Percentiles rank a stretch among this genome's conserved stretches.
phyloP scores from a whole-genome alignment of 2,797 vertebrate species.

The Malurus leucopterus region DNA sequence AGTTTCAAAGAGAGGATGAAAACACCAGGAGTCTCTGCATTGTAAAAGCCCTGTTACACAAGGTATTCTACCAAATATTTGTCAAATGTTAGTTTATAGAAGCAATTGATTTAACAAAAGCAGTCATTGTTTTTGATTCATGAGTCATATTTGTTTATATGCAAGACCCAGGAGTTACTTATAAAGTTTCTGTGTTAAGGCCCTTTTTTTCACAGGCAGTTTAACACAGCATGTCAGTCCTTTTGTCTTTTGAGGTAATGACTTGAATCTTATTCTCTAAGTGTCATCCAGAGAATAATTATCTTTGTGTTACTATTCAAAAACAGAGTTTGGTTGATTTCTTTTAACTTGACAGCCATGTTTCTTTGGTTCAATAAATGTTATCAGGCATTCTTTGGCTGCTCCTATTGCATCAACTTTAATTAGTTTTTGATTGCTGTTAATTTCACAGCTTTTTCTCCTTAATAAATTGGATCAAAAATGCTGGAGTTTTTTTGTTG shows the following conservation, averaged over 20 bases:
- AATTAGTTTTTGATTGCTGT: conserved; percentile 81
- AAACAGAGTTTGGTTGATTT: conserved; percentile 67
- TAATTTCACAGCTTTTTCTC: conserved; percentile 79
- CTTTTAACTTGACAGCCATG: conserved; percentile 70
- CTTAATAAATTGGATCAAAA: conserved; percentile 75
- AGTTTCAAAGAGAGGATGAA: conserved; percentile 5
- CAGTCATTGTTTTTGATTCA: conserved; percentile 25
- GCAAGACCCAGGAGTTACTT: conserved; percentile 35
- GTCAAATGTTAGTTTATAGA: neutral
- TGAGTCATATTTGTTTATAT: conserved; percentile 42
- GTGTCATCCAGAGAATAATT: conserved; percentile 64
- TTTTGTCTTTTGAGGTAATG: conserved; percentile 69
- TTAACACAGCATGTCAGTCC: conserved; percentile 51
- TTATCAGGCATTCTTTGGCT: conserved; percentile 76
- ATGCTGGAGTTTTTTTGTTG: conserved; percentile 71
- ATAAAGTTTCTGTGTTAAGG: conserved; percentile 44
- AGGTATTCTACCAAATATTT: conserved; percentile 18
- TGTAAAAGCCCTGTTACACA: neutral
- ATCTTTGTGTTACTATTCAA: conserved; percentile 61
- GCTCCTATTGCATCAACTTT: conserved; percentile 72
- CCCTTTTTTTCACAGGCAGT: conserved; percentile 44
- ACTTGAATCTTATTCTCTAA: conserved; percentile 69
- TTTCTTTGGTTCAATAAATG: conserved; percentile 74
- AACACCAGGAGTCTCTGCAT: neutral
- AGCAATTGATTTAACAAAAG: conserved; percentile 13